Evolutionary conservation across 53 echinoderm and acorn worm species (phyloP).

Genomic region (Holothuria leucospilota): DNA sequence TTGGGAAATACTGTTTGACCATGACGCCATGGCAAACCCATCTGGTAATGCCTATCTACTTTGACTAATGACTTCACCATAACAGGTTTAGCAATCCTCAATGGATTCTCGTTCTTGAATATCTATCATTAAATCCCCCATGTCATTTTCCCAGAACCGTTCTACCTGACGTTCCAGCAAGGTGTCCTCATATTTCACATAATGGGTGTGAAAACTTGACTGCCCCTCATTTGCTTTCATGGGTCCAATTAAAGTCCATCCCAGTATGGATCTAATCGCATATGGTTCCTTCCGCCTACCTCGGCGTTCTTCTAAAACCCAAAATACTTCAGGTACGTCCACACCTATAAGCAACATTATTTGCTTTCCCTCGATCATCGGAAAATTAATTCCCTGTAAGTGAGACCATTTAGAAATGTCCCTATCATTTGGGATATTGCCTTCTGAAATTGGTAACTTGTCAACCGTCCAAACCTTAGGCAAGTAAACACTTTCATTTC

Average conservation of each 20-base stretch:
- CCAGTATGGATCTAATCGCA: conserved; percentile 30
- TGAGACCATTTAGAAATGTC: conserved; percentile 35
- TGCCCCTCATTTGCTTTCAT: not conserved
- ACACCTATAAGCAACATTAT: conserved; percentile 23
- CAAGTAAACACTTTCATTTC: not conserved
- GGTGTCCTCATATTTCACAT: conserved; percentile 5
- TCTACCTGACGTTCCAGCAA: conserved; percentile 7
- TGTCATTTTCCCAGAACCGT: conserved; percentile 40
- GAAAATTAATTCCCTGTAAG: conserved; percentile 44
- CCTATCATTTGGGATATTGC: conserved; percentile 29
- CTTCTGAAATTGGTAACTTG: conserved; percentile 14
- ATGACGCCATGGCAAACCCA: conserved; percentile 37
- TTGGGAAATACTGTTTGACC: conserved; percentile 12
- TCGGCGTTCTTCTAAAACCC: conserved; percentile 49
- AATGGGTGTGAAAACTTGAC: not conserved
- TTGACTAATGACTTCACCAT: not conserved
- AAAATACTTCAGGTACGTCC: conserved; percentile 46
- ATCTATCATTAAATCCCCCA: conserved; percentile 28
- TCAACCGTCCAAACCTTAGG: conserved; percentile 1
- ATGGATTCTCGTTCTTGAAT: conserved; percentile 3
- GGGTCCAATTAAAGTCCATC: conserved; percentile 49
- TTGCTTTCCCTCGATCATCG: not conserved
- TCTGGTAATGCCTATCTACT: conserved; percentile 38
- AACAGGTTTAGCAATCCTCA: not conserved
- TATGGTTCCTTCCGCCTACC: conserved; percentile 43